Base-by-base conservation (phyloP, 2,113 vertebrate species). In the Eptatretus burgeri region DNA sequence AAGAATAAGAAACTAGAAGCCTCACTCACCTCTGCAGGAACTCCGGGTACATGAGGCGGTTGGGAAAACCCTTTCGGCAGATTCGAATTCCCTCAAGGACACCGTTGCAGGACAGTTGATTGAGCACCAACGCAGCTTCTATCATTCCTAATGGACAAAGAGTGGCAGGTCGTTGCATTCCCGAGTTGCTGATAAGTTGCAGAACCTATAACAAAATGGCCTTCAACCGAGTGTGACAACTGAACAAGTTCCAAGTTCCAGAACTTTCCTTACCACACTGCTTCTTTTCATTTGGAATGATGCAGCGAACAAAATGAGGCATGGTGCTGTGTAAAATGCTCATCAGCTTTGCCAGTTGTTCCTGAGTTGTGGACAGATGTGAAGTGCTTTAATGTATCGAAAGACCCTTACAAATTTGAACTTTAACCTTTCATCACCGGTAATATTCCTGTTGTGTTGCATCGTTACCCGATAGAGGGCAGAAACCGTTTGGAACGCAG, bases 261-360 rank as follows among this genome's bases (percentile, higher is more conserved):
- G 27, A 41, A 41, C 27, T 12, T 60, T 12, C 16, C 56, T 60
- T 20, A 60, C 56, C 56, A 20, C 56, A 17, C 56, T 60, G n/a
- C 71, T 84, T 87, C 1, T 79, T 79, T 71, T 86, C 82, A 67
- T 84, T 88, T n/a, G 82, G 82, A 50, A 86, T 85, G 69, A 88
- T 75, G 60, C 82, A 88, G 8, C 82, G 74, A 2, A 86, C 84
- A 71, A 88, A 86, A 69, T 88, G 82, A 13, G 84, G 82, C 11
- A 83, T 80, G 0, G 83, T 86, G 62, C 80, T 81, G 51, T 79
- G 72, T 41, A 86, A 68, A 69, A 85, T 86, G 11, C 79, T 70
- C 82, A 86, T 88, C 66, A 85, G 74, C 67, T 87, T 85, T 69
- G 82, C 82, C 69, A 88, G 68, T 70, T 87, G 85, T 69, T 86